Evolutionary conservation across 2,113 vertebrate species (phyloP).

Genomic region (Scolopax mira): DNA sequence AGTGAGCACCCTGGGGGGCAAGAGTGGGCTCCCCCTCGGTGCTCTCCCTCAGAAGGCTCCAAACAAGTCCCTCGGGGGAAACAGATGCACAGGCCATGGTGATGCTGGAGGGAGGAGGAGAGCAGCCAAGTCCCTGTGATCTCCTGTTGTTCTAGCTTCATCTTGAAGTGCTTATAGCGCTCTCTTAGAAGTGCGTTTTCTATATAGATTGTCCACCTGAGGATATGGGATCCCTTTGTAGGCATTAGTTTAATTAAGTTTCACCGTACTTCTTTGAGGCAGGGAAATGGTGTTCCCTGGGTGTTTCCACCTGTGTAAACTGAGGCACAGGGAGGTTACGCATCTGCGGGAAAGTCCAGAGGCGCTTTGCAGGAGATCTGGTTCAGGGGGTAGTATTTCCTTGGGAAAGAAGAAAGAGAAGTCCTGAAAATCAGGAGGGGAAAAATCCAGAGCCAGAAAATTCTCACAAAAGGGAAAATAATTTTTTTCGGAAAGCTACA

Average conservation of each 20-base stretch:
- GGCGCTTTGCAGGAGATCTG: not conserved
- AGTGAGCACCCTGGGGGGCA: rapidly evolving
- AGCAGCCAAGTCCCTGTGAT: not conserved
- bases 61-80: not conserved
- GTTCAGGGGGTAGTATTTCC: not conserved
- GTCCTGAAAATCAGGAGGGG: not conserved
- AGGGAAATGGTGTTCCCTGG: not conserved
- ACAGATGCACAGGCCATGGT: not conserved
- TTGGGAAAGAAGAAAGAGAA: not conserved
- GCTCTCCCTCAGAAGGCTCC: not conserved
- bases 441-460: slow-evolving; percentile 28
- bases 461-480: slow-evolving; percentile 44
- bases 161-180: not conserved
- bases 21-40: rapidly evolving
- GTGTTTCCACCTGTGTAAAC: not conserved
- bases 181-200: slow-evolving; percentile 2
- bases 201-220: slow-evolving; percentile 44
- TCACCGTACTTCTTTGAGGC: not conserved
- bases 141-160: not conserved
- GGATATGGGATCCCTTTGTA: slow-evolving; percentile 9
- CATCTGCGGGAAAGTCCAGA: not conserved
- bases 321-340: not conserved
- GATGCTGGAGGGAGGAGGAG: not conserved
- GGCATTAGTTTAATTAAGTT: slow-evolving; percentile 41
- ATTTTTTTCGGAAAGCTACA: slow-evolving; percentile 49